A percentile compares a stretch with the other conserved stretches of the same genome.
phyloP scores from a whole-genome alignment of 2,797 vertebrate species.

The Myotis myotis region DNA sequence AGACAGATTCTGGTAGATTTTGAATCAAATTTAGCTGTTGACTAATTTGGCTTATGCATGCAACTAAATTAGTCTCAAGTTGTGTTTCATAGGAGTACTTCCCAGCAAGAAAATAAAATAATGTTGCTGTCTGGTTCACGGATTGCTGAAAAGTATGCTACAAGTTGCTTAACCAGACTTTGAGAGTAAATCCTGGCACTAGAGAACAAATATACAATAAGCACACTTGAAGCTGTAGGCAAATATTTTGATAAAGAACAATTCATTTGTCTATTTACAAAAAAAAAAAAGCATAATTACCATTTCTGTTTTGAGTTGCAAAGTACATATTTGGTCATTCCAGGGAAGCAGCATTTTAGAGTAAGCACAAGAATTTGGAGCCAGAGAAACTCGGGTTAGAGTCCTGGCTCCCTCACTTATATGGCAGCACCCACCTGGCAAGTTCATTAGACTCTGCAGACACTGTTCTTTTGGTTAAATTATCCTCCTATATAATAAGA shows the following conservation, averaged over 20 bases:
- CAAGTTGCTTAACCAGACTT: background rate
- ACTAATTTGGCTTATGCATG: background rate
- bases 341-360: background rate
- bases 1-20: background rate
- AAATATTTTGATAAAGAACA: slow-evolving; percentile 43
- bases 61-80: background rate
- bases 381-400: background rate
- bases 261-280: background rate
- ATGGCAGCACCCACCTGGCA: rapidly evolving
- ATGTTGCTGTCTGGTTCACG: background rate
- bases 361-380: background rate
- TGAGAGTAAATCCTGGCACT: background rate
- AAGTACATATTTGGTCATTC: background rate
- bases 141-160: background rate
- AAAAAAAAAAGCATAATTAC: background rate
- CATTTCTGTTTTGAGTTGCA: background rate
- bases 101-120: background rate
- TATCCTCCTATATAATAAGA: background rate
- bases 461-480: background rate
- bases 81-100: background rate
- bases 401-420: background rate
- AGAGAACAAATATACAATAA: background rate
- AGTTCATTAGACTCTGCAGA: background rate
- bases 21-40: background rate
- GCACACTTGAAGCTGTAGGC: background rate